Base-by-base conservation (phyloP, 2,113 vertebrate species). In the Dolichallabes microphthalmus region DNA sequence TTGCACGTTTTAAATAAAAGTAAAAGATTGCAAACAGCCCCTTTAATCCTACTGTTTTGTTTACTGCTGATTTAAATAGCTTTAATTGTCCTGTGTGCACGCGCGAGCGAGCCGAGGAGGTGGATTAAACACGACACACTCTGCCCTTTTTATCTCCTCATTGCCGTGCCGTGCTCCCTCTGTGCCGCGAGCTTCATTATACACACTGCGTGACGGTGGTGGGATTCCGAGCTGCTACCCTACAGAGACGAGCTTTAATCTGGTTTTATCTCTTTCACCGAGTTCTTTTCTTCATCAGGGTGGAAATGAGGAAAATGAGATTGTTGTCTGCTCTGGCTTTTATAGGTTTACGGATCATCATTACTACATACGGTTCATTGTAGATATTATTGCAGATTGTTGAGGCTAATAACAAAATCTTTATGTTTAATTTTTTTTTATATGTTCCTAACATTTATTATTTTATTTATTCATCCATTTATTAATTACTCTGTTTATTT, bases 81-180 rank as follows among this genome's bases (percentile, higher is more conserved):
- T 22, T 8, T 71, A 12, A 6, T 14, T 50, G 69, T 45, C 68
- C 9, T 10, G n/a, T 52, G 45, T 75, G 73, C 27, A 2, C 1
- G 45, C n/a, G 19, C 25, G 69, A 25, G 69, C n/a, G 45, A 52
- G 86, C 20, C 53, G 82, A 19, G 69, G 88, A 91, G 89, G 90
- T 87, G 85, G 90, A 92, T 92, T 90, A 92, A 80, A 87, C 52
- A 83, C 20, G 82, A 88, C 85, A 58, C 84, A 73, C 73, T 57
- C 86, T 88, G 68, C 30, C 68, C 32, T 22, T 81, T 88, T 86
- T 91, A 89, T 92, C 92, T 93, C 91, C 92, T 89, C 76, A 60
- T 87, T 69, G 85, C 90, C 87, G 85, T 83, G 87, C 91, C 88
- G 86, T 87, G 89, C 92, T 92, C 90, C 88, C 89, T 82, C 87